Evolutionary conservation across 2,888 invertebrate species (phyloP).

Genomic region (Onchidella celtica): DNA sequence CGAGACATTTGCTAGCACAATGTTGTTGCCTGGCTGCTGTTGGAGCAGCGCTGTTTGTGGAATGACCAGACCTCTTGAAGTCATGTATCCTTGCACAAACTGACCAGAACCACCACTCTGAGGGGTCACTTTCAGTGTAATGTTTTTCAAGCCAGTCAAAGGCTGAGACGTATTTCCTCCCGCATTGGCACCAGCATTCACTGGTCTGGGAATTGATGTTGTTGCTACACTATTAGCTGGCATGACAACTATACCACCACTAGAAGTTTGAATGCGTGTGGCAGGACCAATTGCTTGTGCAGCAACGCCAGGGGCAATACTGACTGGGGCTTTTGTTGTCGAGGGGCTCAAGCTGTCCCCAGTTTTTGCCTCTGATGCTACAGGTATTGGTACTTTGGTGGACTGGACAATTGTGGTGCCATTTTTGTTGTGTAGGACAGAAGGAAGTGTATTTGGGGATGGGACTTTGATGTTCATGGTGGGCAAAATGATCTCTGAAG

Average conservation of each 20-base stretch:
- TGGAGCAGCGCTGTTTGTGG: conserved; percentile 46
- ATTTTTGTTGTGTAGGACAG: conserved; percentile 67
- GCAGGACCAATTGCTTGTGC: neutral
- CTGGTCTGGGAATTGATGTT: neutral
- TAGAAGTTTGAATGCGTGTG: neutral
- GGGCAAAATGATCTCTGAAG: conserved; percentile 71
- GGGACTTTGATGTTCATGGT: conserved; percentile 75
- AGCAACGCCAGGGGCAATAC: neutral
- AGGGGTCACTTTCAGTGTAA: conserved; percentile 48
- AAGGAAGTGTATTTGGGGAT: conserved; percentile 69
- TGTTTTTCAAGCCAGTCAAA: conserved; percentile 28
- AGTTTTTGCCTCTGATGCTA: conserved; percentile 60
- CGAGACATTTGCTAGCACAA: neutral
- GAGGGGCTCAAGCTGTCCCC: conserved; percentile 38
- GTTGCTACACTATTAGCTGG: neutral
- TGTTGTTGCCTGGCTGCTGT: conserved; percentile 5
- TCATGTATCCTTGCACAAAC: conserved; percentile 48
- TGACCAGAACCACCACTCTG: conserved; percentile 37
- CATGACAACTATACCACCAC: neutral
- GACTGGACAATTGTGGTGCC: conserved; percentile 74
- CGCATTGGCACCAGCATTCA: conserved; percentile 2
- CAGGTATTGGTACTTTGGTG: conserved; percentile 75
- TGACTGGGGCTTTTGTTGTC: neutral
- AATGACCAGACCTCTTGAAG: conserved; percentile 47
- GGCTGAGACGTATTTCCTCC: neutral